Evolutionary conservation across 2,888 invertebrate species (phyloP), one percentile per base, ranked within the genome.

Genomic region (Linnaemya vulpina): DNA sequence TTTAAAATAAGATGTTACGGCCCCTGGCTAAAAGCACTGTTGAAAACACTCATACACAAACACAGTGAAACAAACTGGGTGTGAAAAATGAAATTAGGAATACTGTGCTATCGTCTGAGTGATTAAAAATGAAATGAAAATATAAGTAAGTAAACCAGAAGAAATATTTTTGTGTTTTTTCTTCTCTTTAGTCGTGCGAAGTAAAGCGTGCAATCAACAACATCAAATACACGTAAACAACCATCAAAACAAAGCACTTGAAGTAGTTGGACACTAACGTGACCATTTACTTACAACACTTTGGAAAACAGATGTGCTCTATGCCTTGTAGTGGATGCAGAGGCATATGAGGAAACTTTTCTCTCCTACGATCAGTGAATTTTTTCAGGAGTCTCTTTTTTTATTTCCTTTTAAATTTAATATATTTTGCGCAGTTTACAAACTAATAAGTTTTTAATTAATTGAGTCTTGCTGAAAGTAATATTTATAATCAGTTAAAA

Each of bases 41-140:
- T 30, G 2, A 30, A 30, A 30, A 30, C n/a, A n/a, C n/a, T n/a
- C n/a, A n/a, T n/a, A n/a, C n/a, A n/a, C n/a, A n/a, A n/a, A n/a
- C n/a, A n/a, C n/a, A n/a, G n/a, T 1, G 8, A 62, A 70, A 68
- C 13, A 67, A 75, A 30, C 35, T 51, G 43, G 15, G 43, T 43
- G 38, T 68, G 25, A 63, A 63, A 65, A 17, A 22, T 20, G 22
- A 65, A 58, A 73, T 67, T 67, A 60, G 77, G 73, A 73, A 49
- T 73, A 73, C 20, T 77, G 22, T 77, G 73, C 67, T 76, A 22
- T 11, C 15, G 17, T 15, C 65, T 49, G 40, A 20, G 20, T 49
- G 43, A n/a, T 11, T 9, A 55, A 74, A 40, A 55, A 70, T 4
- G 15, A 30, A 46, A 35, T 40, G 13, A 55, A n/a, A 30, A 38